phyloP scores from a whole-genome alignment of 2,797 vertebrate species.

The Ataeniobius toweri region DNA sequence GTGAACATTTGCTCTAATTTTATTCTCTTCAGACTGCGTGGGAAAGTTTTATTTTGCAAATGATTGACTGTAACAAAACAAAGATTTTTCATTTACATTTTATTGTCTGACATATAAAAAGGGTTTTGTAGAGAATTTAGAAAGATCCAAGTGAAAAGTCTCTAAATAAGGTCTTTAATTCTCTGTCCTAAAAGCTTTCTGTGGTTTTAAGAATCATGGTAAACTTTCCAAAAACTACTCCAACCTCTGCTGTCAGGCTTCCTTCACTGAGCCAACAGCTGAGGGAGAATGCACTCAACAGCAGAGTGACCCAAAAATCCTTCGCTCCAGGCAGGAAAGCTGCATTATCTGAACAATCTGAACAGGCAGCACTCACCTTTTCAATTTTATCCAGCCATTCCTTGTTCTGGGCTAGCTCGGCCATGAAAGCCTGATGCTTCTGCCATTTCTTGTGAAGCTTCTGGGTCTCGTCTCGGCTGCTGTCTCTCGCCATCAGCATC shows the following conservation, averaged over 20 bases:
- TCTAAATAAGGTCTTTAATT: too few relatives aligned
- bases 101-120: neutral
- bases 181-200: neutral
- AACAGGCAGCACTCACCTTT: slow-evolving; percentile 79
- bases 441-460: slow-evolving; percentile 92
- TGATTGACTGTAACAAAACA: neutral
- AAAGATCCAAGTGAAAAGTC: neutral
- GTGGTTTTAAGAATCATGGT: neutral
- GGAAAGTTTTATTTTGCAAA: neutral
- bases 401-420: slow-evolving; percentile 90
- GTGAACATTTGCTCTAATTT: too few relatives aligned
- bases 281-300: neutral
- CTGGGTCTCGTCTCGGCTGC: slow-evolving; percentile 84
- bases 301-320: neutral
- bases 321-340: neutral
- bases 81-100: neutral
- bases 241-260: neutral
- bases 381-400: slow-evolving; percentile 94
- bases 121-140: neutral
- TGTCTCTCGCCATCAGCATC: slow-evolving; percentile 90
- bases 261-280: neutral
- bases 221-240: neutral
- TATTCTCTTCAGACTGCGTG: neutral
- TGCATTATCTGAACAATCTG: neutral
- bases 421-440: slow-evolving; percentile 93